Base-by-base conservation (phyloP, 2,113 vertebrate species). In the Circaetus cinerascens region DNA sequence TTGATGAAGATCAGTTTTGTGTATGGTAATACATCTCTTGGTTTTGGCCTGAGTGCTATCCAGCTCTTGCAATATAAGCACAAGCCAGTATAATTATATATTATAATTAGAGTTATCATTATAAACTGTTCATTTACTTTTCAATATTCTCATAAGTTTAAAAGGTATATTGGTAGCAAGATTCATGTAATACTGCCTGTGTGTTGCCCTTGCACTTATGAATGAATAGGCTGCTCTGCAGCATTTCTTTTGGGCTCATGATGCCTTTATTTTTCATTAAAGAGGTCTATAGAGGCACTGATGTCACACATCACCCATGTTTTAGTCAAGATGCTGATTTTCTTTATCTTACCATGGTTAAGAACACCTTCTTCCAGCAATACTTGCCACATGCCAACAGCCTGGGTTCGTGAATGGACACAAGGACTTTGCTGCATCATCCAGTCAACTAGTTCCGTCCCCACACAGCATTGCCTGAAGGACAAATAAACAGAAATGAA, bases 311-410 rank as follows among this genome's bases (percentile, higher is more conserved):
- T 46, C 77, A 59, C 32, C 36, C 15, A 41, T 45, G 50, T 63
- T 73, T 73, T 80, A 92, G 63, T 45, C 51, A 74, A 62, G 57
- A 68, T 66, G 30, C 15, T 22, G 10, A 41, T 83, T 56, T 90
- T 68, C 56, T 75, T 93, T 83, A 41, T 93, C 97, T 99, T 98
- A 99, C 99, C 99, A 0, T 99, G 99, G 97, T 99, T 99, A 86
- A 99, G 99, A 85, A 99, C 99, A 13, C 99, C 98, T 51, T 99
- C 99, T 94, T 99, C 99, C 89, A 99, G 97, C 93, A 99, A 97
- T 80, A 99, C 99, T 94, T 99, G 99, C 99, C 99, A 99, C 99
- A 99, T 99, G 94, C 99, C 99, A 66, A 99, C 99, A 55, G 99
- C 99, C 92, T 99, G 99, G 16, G 97, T 95, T 36, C 99, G 99